Percentiles rank a stretch among this genome's conserved stretches.
These are phyloP conservation scores for Dryobotodes eremita DNA, from an alignment of 2,888 invertebrate genomes.

Conservation along the genomic window DNA sequence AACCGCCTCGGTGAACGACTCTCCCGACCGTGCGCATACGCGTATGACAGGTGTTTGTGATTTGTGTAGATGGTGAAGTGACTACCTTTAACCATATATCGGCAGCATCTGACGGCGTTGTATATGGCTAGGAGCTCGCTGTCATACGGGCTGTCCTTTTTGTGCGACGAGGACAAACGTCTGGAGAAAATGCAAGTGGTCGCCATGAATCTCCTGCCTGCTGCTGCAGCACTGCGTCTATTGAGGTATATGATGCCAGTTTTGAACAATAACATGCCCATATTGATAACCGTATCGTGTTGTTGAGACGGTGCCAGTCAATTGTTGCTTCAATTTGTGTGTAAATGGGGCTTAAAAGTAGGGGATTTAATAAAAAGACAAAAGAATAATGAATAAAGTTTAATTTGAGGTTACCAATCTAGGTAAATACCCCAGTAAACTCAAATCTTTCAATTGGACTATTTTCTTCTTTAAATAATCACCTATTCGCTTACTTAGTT, in stretches of 20 bases:
- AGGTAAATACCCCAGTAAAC: background rate
- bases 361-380: background rate
- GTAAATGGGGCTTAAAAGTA: background rate
- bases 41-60: background rate
- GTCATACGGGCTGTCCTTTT: background rate
- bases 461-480: background rate
- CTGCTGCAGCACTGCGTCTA: too few relatives aligned
- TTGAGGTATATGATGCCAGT: too few relatives aligned
- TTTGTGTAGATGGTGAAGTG: background rate
- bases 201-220: too few relatives aligned
- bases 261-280: too few relatives aligned
- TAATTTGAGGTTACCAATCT: background rate
- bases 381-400: background rate
- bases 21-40: background rate
- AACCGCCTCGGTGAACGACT: background rate
- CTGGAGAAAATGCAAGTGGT: background rate
- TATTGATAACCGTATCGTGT: too few relatives aligned
- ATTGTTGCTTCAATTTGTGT: too few relatives aligned
- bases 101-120: too few relatives aligned
- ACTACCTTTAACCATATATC: background rate
- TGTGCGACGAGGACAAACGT: background rate
- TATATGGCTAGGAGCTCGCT: background rate
- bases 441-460: fast-evolving
- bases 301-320: too few relatives aligned
- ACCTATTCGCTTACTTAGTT: background rate